A percentile compares a stretch with the other conserved stretches of the same genome.
Evolutionary conservation across 2,797 vertebrate species (phyloP).

Genomic region (Fratercula arctica): DNA sequence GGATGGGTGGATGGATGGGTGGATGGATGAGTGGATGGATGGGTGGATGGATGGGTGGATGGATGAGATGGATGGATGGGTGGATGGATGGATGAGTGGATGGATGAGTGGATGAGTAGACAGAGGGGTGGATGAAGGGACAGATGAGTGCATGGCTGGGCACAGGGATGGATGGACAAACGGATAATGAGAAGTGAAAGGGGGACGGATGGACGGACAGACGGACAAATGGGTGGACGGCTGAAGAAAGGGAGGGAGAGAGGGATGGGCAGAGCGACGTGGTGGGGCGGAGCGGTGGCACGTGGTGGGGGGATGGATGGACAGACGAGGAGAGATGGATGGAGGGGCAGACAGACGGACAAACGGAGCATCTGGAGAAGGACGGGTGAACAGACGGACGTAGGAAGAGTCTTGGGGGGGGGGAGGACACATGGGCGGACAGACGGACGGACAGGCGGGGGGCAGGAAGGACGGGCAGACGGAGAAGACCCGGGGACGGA

Average conservation of each 20-base stretch:
- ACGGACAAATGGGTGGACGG: neutral
- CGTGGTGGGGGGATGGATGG: neutral
- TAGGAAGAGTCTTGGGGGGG: neutral
- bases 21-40: too few species aligned
- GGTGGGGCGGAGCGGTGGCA: neutral
- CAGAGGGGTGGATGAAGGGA: too few species aligned
- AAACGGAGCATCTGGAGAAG: neutral
- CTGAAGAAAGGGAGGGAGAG: neutral
- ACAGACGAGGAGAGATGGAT: neutral
- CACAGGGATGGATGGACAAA: too few species aligned
- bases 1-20: too few species aligned
- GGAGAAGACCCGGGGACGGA: neutral
- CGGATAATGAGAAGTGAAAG: neutral
- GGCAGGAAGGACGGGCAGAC: neutral
- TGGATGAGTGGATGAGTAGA: too few species aligned
- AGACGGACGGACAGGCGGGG: neutral
- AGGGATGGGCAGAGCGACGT: neutral
- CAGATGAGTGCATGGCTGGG: too few species aligned
- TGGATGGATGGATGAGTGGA: too few species aligned
- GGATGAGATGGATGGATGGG: too few species aligned
- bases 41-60: too few species aligned
- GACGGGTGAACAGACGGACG: accelerated
- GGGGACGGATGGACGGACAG: neutral
- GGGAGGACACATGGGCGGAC: neutral
- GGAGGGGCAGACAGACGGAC: neutral